A percentile compares a stretch with the other conserved stretches of the same genome.
Conservation (phyloP, 2,888 invertebrate species). For the Neoaliturus tenellus region DNA sequence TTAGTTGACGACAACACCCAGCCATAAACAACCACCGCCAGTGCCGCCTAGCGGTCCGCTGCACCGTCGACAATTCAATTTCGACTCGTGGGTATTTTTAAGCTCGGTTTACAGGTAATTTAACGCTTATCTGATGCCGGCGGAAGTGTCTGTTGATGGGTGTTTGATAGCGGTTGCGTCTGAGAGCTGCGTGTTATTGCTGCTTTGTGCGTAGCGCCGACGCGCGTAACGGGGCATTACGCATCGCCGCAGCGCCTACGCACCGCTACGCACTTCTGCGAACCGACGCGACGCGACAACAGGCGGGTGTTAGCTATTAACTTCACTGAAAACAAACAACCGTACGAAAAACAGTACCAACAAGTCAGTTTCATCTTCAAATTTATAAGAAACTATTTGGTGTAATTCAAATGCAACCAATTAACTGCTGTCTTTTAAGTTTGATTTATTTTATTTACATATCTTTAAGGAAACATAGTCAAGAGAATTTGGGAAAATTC, state of each 20-base stretch:
- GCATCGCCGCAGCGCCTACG: not conserved
- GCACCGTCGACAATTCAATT: not conserved
- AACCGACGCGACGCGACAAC: too few species aligned
- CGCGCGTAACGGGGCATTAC: not conserved
- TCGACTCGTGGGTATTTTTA: not conserved
- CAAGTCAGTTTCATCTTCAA: too few species aligned
- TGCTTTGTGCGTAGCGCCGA: not conserved
- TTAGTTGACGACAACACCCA: too few species aligned
- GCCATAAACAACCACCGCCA: too few species aligned
- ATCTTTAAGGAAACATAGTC: too few species aligned
- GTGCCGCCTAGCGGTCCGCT: not conserved
- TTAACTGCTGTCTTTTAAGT: too few species aligned
- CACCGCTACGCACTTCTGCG: not conserved
- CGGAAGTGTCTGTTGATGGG: constrained; percentile 20
- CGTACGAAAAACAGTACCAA: too few species aligned
- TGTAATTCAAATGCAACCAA: too few species aligned
- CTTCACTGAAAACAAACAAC: too few species aligned
- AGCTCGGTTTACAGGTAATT: constrained; percentile 35
- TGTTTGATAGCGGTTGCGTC: constrained; percentile 16
- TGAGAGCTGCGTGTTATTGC: constrained; percentile 1
- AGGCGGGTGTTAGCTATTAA: not conserved
- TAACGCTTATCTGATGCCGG: constrained; percentile 37
- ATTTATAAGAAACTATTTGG: too few species aligned
- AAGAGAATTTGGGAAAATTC: too few species aligned
- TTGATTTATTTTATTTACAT: too few species aligned